Evolutionary conservation across 1,140 invertebrate genomes (phyloP).

Genomic region (Streblospio benedicti): DNA sequence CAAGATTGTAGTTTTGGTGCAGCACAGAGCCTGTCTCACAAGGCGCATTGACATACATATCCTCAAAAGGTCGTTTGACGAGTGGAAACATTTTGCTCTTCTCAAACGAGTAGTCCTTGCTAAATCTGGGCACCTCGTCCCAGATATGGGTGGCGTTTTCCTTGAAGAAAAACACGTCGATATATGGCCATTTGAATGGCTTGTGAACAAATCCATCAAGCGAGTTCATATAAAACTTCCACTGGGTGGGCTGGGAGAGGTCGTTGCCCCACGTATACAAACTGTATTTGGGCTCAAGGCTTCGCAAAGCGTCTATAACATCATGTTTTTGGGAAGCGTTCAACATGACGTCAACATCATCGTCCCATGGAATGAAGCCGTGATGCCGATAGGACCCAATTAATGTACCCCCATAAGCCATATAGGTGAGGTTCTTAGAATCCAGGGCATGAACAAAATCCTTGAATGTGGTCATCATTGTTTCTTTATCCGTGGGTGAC

Average conservation of each 20-base stretch:
- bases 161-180: constrained; percentile 38
- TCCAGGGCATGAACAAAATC: constrained; percentile 12
- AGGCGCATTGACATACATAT: constrained; percentile 26
- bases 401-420: constrained; percentile 25
- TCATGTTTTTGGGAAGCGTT: constrained; percentile 14
- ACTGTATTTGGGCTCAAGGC: constrained; percentile 9
- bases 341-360: constrained; percentile 28
- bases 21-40: constrained; percentile 13
- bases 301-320: constrained; percentile 11
- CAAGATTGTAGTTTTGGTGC: background rate
- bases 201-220: constrained; percentile 13
- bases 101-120: constrained; percentile 19
- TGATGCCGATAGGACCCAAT: constrained; percentile 28
- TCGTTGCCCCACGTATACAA: background rate
- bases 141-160: constrained; percentile 34
- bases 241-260: constrained; percentile 9
- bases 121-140: constrained; percentile 25
- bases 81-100: constrained; percentile 33
- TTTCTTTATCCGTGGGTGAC: background rate
- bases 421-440: constrained; percentile 16
- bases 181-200: constrained; percentile 32
- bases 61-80: constrained; percentile 25
- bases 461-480: background rate
- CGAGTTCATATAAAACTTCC: constrained; percentile 27
- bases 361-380: constrained; percentile 29